phyloP scores from a whole-genome alignment of 1,140 invertebrate species.

The Microvelia longipes region DNA sequence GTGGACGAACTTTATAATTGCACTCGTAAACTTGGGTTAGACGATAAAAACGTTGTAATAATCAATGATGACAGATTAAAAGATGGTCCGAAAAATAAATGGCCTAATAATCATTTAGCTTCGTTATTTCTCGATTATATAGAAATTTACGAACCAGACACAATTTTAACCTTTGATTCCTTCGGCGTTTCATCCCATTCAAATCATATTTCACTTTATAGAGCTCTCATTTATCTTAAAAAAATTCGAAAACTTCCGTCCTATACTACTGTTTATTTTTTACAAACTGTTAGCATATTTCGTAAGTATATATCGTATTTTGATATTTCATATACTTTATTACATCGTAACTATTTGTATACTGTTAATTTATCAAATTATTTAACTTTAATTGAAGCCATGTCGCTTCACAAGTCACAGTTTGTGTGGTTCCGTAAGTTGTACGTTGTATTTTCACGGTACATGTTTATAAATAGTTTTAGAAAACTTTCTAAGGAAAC shows the following conservation, averaged over 20 bases:
- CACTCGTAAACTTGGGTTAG: slow-evolving; percentile 60
- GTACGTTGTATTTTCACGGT: slow-evolving; percentile 79
- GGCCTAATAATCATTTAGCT: slow-evolving; percentile 57
- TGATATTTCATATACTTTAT: slow-evolving; percentile 62
- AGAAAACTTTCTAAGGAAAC: not conserved
- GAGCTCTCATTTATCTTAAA: slow-evolving; percentile 57
- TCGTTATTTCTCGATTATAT: slow-evolving; percentile 53
- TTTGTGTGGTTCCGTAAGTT: slow-evolving; percentile 83
- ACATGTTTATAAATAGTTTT: slow-evolving; percentile 76
- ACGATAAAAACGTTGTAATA: slow-evolving; percentile 53
- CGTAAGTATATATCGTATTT: slow-evolving; percentile 74
- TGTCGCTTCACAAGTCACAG: slow-evolving; percentile 73
- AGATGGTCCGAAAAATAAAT: slow-evolving; percentile 55
- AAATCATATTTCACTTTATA: slow-evolving; percentile 75
- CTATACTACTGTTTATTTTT: slow-evolving; percentile 59
- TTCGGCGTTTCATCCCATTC: slow-evolving; percentile 74
- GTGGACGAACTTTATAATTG: slow-evolving; percentile 63
- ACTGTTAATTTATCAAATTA: slow-evolving; percentile 33
- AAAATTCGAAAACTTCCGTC: slow-evolving; percentile 54
- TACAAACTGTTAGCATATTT: slow-evolving; percentile 68
- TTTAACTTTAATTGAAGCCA: slow-evolving; percentile 42
- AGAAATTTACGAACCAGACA: slow-evolving; percentile 58
- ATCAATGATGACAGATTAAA: slow-evolving; percentile 47
- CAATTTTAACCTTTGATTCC: slow-evolving; percentile 81
- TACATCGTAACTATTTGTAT: slow-evolving; percentile 57